Evolutionary conservation across 2,113 vertebrate species (phyloP).

Genomic region (Oxyruncus cristatus): DNA sequence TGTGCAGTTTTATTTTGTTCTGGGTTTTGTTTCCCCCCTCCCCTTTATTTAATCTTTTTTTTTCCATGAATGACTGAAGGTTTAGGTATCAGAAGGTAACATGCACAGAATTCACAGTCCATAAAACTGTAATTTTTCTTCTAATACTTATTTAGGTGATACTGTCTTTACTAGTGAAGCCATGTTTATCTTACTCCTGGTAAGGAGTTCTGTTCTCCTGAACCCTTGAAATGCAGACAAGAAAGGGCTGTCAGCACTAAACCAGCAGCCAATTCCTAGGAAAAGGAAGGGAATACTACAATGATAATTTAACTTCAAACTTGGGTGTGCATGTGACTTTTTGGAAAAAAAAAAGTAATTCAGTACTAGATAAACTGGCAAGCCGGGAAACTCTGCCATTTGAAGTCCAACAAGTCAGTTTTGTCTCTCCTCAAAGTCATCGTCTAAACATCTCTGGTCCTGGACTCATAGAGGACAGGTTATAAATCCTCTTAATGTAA

Average conservation of each 20-base stretch:
- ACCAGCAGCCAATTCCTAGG: background rate
- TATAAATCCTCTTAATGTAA: background rate
- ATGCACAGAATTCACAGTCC: background rate
- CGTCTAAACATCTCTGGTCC: background rate
- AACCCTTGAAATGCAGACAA: background rate
- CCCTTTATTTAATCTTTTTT: background rate
- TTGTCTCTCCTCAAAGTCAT: background rate
- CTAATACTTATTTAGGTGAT: background rate
- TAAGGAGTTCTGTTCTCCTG: background rate
- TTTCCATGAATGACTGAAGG: background rate
- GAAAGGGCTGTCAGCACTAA: background rate
- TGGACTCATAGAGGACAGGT: background rate
- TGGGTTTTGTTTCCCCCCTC: rapidly evolving
- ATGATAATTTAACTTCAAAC: background rate
- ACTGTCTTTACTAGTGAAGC: background rate
- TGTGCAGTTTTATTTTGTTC: background rate
- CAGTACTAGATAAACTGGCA: background rate
- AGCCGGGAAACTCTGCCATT: background rate
- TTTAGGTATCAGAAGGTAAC: background rate
- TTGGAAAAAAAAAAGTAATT: background rate
- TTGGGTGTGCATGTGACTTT: background rate
- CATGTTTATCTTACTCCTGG: background rate
- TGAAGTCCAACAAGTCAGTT: background rate
- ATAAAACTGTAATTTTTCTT: background rate
- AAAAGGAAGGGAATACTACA: background rate